Base-by-base conservation (phyloP, 2,797 vertebrate species). In the Antennarius maculatus region DNA sequence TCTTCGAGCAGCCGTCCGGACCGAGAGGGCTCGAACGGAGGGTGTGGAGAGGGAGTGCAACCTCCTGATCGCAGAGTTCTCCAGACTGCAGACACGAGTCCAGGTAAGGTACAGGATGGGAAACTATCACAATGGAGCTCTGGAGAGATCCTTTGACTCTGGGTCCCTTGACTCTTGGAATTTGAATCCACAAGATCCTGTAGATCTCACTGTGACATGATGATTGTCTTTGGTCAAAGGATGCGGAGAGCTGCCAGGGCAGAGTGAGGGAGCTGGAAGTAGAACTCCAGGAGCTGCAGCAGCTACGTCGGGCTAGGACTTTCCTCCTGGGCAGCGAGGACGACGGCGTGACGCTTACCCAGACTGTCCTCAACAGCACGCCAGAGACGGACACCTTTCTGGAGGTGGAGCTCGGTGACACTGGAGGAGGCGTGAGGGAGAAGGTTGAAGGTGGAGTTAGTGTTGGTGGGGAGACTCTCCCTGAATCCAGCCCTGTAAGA, bases 211-310 rank as follows among this genome's bases (percentile, higher is more conserved):
- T 23, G 31, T 47, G 6, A 56, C 50, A 6, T 16, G 13, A 1
- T 61, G 34, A 29, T 23, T 56, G 18, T 65, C 90, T 92, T 76
- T 90, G 86, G 15, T 90, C 91, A n/a, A 83, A 95, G 12, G 95
- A 96, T 73, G 95, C 96, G 48, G 96, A 98, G 89, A 94, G 93
- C 85, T 98, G 96, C 91, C 96, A 96, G 83, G 89, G 92, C n/a
- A 94, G 97, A 16, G 95, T 98, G 27, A 93, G 94, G 45, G 98
- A 99, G 84, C 79, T 99, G 78, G 98, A 99, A 81, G 94, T 93
- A 0, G 97, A 99, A 91, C 94, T 99, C 2, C 93, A 94, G 74
- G 98, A 99, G 92, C 92, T 99, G 46, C 97, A 98, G 82, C 97
- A 98, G 91, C 95, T 99, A 69, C 97, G 96, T 28, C 95, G 96